phyloP scores from a whole-genome alignment of 2,113 vertebrate species.

The Petrocephalus zakoni region DNA sequence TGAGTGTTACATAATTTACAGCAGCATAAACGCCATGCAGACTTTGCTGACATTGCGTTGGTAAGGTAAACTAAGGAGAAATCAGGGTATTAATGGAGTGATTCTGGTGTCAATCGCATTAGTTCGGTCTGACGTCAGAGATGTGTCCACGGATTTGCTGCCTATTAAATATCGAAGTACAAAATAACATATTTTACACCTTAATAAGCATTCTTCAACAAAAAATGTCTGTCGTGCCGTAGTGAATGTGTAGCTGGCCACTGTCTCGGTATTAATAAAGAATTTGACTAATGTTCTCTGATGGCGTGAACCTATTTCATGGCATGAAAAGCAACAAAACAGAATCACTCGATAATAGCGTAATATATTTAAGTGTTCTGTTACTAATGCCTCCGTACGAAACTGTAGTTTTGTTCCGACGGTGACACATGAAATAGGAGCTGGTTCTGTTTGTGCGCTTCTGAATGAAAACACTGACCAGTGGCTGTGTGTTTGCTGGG shows the following conservation, averaged over 20 bases:
- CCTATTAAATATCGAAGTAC: neutral
- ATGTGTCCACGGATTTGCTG: neutral
- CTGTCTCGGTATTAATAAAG: neutral
- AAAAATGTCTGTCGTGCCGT: neutral
- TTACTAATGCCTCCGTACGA: neutral
- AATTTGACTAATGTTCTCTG: neutral
- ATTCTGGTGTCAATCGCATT: neutral
- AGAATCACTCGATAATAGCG: neutral
- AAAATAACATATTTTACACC: neutral
- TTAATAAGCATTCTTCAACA: neutral
- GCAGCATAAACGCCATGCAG: neutral
- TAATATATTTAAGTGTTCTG: neutral
- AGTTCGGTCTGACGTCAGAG: neutral
- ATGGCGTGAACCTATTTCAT: neutral
- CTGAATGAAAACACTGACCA: neutral
- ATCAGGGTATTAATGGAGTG: neutral
- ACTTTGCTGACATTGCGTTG: neutral
- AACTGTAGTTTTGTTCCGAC: neutral
- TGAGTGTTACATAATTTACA: neutral
- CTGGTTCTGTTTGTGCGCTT: neutral
- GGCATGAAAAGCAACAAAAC: neutral
- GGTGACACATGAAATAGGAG: neutral
- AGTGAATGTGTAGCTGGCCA: neutral
- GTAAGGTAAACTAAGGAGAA: neutral
- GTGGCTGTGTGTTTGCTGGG: neutral